Evolutionary conservation across 1,140 invertebrate genomes (phyloP).

Genomic region (Bombus vancouverensis): DNA sequence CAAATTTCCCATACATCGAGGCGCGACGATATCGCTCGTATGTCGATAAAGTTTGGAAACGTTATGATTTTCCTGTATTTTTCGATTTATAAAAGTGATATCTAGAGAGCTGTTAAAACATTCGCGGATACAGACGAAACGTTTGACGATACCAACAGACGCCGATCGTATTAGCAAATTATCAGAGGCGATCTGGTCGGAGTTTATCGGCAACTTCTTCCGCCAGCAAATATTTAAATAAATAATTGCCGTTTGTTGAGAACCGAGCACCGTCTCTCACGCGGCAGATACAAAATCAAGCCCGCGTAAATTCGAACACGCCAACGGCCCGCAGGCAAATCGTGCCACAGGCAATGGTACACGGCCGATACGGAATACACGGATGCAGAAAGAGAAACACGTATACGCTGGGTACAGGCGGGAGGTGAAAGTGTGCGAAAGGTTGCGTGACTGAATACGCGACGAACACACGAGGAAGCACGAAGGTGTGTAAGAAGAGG

Average conservation of each 20-base stretch:
- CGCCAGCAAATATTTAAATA: rapidly evolving
- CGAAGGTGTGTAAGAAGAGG: constrained; percentile 5
- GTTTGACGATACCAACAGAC: rapidly evolving
- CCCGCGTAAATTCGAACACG: constrained; percentile 22
- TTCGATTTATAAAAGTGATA: rapidly evolving
- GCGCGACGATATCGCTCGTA: too few species aligned
- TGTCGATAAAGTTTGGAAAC: too few species aligned
- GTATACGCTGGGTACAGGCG: too few species aligned
- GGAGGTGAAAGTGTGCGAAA: constrained; percentile 1
- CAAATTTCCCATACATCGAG: too few species aligned
- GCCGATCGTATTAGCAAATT: not conserved
- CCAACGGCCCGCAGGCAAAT: constrained; percentile 9
- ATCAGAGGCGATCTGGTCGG: too few species aligned
- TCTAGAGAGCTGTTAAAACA: too few species aligned
- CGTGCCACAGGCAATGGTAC: constrained; percentile 17
- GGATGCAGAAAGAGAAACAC: constrained; percentile 20
- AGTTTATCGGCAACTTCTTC: too few species aligned
- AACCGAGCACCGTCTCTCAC: not conserved
- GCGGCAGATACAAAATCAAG: too few species aligned
- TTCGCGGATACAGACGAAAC: not conserved
- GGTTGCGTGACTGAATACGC: constrained; percentile 45
- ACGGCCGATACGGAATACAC: not conserved
- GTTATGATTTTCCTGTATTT: too few species aligned
- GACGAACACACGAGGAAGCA: not conserved
- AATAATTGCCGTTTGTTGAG: not conserved